Base-by-base conservation (phyloP, 2,888 invertebrate genomes). In the Mylabris sibirica region DNA sequence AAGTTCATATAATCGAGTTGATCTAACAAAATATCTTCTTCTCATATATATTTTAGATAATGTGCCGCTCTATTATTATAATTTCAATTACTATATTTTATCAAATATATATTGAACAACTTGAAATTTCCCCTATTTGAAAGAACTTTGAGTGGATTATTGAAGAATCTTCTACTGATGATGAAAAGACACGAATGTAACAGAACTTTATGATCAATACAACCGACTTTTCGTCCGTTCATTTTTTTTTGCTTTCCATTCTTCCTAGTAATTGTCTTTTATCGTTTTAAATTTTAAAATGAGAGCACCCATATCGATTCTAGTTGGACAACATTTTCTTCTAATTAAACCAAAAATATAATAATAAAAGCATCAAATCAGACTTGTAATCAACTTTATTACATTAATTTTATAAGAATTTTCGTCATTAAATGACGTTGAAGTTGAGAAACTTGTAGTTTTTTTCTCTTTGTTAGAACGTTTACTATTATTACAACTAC, bases 401-500 rank as follows among this genome's bases (percentile, higher is more conserved):
- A 49, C 30, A 30, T 30, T 30, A 49, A 17, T 49, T 22, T 12
- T 22, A 53, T 22, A 3, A 22, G 22, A 53, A 20, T 53, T 53
- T 22, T 1, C 22, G 22, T 22, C 17, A 3, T 53, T 12, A 53
- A 22, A 22, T 53, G 22, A 53, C 53, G 11, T 9, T 53, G 3
- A 22, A 53, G 53, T 53, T 22, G 22, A 53, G 53, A 53, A 53
- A 53, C 22, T 53, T 53, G 12, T 53, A 17, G 9, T 49, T 44
- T 14, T 44, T 49, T 44, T 14, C 14, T 44, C n/a, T 14, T 44
- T 44, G 14, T 44, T 61, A 14, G 38, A 57, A 38, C 26, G 63
- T 30, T 62, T 30, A 30, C 30, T 30, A 30, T 8, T 30, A 20
- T 41, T 38, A 66, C 63, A 63, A 67, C 63, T 63, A 59, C 63